A percentile compares a stretch with the other conserved stretches of the same genome.
These are phyloP conservation scores for Dicentrarchus labrax DNA, from an alignment of 2,113 vertebrate species.

Conservation along the genomic window DNA sequence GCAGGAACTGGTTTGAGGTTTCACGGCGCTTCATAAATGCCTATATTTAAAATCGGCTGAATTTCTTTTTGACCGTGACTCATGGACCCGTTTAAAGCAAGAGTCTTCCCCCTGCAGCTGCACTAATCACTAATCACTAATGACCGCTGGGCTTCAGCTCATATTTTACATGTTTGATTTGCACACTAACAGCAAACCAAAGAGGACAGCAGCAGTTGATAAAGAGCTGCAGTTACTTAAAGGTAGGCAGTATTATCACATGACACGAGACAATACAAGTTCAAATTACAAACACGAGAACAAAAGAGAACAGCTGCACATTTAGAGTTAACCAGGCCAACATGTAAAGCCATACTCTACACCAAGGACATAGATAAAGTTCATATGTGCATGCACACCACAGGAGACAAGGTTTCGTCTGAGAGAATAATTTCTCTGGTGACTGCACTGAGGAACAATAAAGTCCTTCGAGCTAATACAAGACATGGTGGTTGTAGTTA, in stretches of 20 bases:
- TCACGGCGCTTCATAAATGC: slow-evolving; percentile 69
- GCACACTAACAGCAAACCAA: slow-evolving; percentile 3
- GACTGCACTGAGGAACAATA: slow-evolving; percentile 50
- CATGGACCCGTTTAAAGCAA: slow-evolving; percentile 43
- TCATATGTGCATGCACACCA: slow-evolving; percentile 70
- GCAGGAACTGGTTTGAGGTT: slow-evolving; percentile 54
- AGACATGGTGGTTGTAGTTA: slow-evolving; percentile 41
- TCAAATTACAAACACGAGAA: background rate
- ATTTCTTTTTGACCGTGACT: slow-evolving; percentile 59
- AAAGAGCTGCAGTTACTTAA: slow-evolving; percentile 27
- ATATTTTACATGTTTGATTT: slow-evolving; percentile 67
- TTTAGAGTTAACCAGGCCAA: slow-evolving; percentile 4
- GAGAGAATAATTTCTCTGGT: slow-evolving; percentile 59
- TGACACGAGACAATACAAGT: slow-evolving; percentile 14
- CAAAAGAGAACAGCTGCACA: slow-evolving; percentile 17
- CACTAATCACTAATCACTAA: slow-evolving; percentile 53
- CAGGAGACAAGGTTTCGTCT: slow-evolving; percentile 57
- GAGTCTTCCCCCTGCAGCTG: slow-evolving; percentile 38
- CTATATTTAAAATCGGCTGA: slow-evolving; percentile 64
- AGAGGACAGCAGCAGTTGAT: slow-evolving; percentile 22
- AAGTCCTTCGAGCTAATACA: slow-evolving; percentile 57
- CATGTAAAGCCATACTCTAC: background rate
- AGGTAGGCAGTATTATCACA: slow-evolving; percentile 8
- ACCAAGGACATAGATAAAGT: slow-evolving; percentile 50
- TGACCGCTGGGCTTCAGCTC: slow-evolving; percentile 33